Percentiles rank a stretch among this genome's conserved stretches.
Evolutionary conservation across 2,888 invertebrate genomes (phyloP).

Genomic region (Prenolepis imparis): DNA sequence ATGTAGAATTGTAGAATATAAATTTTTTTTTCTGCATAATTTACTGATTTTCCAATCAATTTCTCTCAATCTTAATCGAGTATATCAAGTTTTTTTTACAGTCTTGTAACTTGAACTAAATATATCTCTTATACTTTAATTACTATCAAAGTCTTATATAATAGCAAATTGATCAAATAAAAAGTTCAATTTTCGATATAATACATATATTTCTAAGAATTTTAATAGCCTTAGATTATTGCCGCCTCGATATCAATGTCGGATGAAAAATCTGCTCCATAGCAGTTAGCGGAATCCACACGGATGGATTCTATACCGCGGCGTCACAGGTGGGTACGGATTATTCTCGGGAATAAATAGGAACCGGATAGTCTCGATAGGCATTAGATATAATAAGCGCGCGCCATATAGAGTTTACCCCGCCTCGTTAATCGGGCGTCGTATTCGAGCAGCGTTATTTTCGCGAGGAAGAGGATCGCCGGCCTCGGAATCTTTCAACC

Average conservation of each 20-base stretch:
- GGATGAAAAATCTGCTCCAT: not conserved
- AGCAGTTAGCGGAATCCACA: not conserved
- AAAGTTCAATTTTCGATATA: not conserved
- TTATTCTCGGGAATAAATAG: not conserved
- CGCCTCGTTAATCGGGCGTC: not conserved
- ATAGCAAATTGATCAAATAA: not conserved
- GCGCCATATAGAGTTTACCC: not conserved
- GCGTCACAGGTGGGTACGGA: not conserved
- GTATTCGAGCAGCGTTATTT: not conserved
- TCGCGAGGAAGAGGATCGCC: not conserved
- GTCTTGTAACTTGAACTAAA: not conserved
- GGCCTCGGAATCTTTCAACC: slow-evolving; percentile 65
- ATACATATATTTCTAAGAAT: not conserved
- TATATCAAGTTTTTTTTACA: not conserved
- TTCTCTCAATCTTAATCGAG: not conserved
- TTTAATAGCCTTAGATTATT: not conserved
- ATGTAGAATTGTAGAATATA: not conserved
- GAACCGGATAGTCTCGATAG: not conserved
- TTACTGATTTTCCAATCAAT: not conserved
- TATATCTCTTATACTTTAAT: not conserved
- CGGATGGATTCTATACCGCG: not conserved
- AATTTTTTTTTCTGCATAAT: not conserved
- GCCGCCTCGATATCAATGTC: not conserved
- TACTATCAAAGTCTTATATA: not conserved
- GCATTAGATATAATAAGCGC: not conserved